A percentile compares a stretch with the other conserved stretches of the same genome.
Evolutionary conservation across 2,797 vertebrate species (phyloP).

Genomic region (Siniperca undulata): DNA sequence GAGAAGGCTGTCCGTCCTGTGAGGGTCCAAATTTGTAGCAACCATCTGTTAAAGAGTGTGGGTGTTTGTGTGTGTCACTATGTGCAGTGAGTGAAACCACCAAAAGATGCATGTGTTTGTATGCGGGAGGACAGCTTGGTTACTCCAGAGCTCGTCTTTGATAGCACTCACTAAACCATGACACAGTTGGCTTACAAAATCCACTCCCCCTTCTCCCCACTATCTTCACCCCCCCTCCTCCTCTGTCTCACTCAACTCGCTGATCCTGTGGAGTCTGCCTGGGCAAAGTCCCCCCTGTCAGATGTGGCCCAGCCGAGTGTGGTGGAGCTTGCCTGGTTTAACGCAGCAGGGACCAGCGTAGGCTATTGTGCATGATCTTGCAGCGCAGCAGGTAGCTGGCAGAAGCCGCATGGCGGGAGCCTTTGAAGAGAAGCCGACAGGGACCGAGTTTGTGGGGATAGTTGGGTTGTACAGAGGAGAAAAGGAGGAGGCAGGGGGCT

Average conservation of each 20-base stretch:
- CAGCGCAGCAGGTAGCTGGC: constrained; percentile 79
- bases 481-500: constrained; percentile 56
- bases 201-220: constrained; percentile 19
- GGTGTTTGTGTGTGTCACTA: constrained; percentile 13
- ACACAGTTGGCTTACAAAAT: constrained; percentile 75
- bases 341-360: constrained; percentile 66
- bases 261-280: constrained; percentile 56
- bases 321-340: constrained; percentile 77
- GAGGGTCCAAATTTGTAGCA: constrained; percentile 58
- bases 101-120: constrained; percentile 43
- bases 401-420: constrained; percentile 78
- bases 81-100: constrained; percentile 43
- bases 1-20: constrained; percentile 17
- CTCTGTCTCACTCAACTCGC: constrained; percentile 50
- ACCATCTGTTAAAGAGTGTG: constrained; percentile 64
- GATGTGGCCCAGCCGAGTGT: constrained; percentile 80
- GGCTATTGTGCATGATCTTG: constrained; percentile 75
- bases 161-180: constrained; percentile 71
- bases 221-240: constrained; percentile 17
- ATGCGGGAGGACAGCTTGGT: constrained; percentile 27
- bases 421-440: constrained; percentile 78
- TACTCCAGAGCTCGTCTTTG: constrained; percentile 48
- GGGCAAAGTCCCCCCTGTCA: constrained; percentile 60
- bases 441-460: constrained; percentile 72
- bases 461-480: constrained; percentile 68